Percentiles rank a stretch among this genome's conserved stretches.
These are phyloP conservation scores for Metopia argyrocephala DNA, from an alignment of 2,888 invertebrate species.

Conservation along the genomic window DNA sequence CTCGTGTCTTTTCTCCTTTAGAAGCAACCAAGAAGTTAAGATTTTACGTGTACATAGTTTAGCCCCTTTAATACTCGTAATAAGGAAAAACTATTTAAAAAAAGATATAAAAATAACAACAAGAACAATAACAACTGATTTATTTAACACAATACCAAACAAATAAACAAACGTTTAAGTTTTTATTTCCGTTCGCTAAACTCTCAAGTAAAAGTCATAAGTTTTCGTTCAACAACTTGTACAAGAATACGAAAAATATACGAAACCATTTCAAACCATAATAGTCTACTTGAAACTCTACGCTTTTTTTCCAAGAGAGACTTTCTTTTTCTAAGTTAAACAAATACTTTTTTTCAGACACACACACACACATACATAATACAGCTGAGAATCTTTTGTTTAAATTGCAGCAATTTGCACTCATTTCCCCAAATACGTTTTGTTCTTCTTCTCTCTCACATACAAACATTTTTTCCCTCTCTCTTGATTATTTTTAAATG, in stretches of 20 bases:
- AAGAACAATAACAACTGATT: constrained; percentile 29
- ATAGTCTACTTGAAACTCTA: too few species aligned
- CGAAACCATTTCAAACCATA: neutral
- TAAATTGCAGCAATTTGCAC: constrained; percentile 62
- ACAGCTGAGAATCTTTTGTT: constrained; percentile 56
- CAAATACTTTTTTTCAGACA: constrained; percentile 2
- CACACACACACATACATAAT: constrained; percentile 1
- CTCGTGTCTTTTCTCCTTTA: too few species aligned
- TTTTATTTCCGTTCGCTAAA: constrained; percentile 53
- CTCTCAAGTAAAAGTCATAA: constrained; percentile 59
- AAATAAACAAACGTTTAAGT: constrained; percentile 46
- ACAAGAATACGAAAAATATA: neutral
- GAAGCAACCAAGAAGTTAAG: constrained; percentile 34
- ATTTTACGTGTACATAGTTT: constrained; percentile 36
- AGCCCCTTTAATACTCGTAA: too few species aligned
- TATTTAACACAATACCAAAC: constrained; percentile 23
- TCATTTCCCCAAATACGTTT: constrained; percentile 62
- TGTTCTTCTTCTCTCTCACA: constrained; percentile 11
- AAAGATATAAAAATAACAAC: constrained; percentile 27
- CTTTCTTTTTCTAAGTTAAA: neutral
- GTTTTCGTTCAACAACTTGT: constrained; percentile 34
- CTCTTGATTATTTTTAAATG: constrained; percentile 1
- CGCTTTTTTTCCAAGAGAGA: too few species aligned
- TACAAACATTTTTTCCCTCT: constrained; percentile 15
- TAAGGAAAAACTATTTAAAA: too few species aligned